These are phyloP conservation scores for Carduelis carduelis DNA, from an alignment of 2,797 vertebrate species.

Conservation along the genomic window DNA sequence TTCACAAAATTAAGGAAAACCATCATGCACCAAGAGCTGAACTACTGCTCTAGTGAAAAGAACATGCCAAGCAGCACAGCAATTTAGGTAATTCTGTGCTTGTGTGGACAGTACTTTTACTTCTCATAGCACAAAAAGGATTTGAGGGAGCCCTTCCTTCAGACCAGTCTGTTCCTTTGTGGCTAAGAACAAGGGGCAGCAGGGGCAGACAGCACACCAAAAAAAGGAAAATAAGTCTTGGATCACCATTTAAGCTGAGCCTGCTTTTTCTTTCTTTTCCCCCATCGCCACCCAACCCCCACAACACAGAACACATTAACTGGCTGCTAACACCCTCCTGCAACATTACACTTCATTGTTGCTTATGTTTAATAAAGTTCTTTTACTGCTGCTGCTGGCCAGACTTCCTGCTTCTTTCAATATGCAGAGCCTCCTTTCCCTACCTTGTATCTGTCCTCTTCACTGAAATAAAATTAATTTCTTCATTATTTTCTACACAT, in stretches of 20 bases:
- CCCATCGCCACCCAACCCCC: background rate
- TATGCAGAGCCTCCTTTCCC: background rate
- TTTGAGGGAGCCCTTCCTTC: background rate
- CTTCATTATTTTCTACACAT: background rate
- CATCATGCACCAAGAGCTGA: conserved; percentile 6
- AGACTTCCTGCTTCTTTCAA: background rate
- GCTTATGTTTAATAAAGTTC: background rate
- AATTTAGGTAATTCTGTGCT: background rate
- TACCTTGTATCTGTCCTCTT: background rate
- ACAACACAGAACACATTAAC: background rate
- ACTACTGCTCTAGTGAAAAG: background rate
- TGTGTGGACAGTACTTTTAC: background rate
- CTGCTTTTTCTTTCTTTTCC: background rate
- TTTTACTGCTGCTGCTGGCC: background rate
- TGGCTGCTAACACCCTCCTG: background rate
- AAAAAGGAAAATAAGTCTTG: background rate
- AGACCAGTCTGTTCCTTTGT: accelerated
- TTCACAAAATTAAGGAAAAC: conserved; percentile 81
- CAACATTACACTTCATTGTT: background rate
- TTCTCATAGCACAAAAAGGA: background rate
- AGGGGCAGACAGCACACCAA: background rate
- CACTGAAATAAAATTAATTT: background rate
- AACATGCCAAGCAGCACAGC: background rate
- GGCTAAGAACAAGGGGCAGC: background rate
- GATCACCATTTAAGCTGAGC: background rate